Evolutionary conservation across 2,888 invertebrate species (phyloP).

Genomic region (Teleiodes luculella): DNA sequence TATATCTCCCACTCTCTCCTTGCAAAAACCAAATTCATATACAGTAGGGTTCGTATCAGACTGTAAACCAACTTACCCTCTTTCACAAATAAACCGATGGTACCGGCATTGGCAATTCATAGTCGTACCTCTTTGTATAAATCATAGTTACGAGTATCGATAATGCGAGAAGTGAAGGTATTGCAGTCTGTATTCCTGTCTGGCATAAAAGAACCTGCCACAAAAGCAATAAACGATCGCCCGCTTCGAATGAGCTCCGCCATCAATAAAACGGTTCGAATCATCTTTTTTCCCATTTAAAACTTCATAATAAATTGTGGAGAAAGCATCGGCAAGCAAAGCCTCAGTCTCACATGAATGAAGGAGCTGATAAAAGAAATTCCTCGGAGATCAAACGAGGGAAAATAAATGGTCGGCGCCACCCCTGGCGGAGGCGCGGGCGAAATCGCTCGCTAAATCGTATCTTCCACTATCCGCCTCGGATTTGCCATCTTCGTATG

Average conservation of each 20-base stretch:
- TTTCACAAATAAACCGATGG: slow-evolving; percentile 1
- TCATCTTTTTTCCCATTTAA: slow-evolving; percentile 29
- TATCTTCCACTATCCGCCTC: slow-evolving; percentile 36
- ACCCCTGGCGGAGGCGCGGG: slow-evolving; percentile 20
- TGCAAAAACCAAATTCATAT: slow-evolving; percentile 8
- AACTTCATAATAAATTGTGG: slow-evolving; percentile 30
- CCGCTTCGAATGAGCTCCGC: slow-evolving; percentile 20
- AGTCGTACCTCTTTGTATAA: slow-evolving; percentile 8
- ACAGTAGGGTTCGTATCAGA: slow-evolving; percentile 10
- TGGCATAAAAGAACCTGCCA: slow-evolving; percentile 13
- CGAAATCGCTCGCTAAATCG: slow-evolving; percentile 39
- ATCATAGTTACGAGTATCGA: slow-evolving; percentile 11
- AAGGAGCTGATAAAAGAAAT: slow-evolving; percentile 57
- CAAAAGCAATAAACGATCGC: slow-evolving; percentile 23
- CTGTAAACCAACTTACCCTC: slow-evolving; percentile 4
- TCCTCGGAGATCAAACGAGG: slow-evolving; percentile 53
- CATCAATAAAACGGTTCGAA: slow-evolving; percentile 28
- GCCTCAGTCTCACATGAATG: slow-evolving; percentile 47
- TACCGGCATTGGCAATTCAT: slow-evolving; percentile 9
- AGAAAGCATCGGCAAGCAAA: slow-evolving; percentile 27
- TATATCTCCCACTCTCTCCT: neutral
- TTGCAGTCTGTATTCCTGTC: slow-evolving; percentile 9
- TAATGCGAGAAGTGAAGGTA: slow-evolving; percentile 10
- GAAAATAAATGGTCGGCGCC: slow-evolving; percentile 49
- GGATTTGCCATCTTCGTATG: slow-evolving; percentile 44